Evolutionary conservation across 2,888 invertebrate genomes (phyloP).

Genomic region (Tuta absoluta): DNA sequence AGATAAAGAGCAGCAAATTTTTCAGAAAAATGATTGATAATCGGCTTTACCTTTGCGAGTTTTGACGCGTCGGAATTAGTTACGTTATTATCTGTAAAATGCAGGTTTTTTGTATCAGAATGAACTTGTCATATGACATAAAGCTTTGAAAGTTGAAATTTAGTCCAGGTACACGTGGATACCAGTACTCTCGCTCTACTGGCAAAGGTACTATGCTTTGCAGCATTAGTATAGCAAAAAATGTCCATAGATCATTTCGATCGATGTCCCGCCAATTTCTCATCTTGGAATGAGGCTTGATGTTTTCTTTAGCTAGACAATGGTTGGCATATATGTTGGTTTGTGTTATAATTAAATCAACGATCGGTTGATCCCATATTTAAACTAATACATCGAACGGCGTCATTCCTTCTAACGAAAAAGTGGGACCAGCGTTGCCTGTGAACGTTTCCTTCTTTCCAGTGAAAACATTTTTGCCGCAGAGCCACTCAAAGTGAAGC

Average conservation of each 20-base stretch:
- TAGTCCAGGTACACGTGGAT: conserved; percentile 17
- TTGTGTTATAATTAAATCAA: conserved; percentile 31
- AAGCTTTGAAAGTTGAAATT: conserved; percentile 33
- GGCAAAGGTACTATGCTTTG: conserved; percentile 21
- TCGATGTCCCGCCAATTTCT: background rate
- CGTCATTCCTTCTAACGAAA: conserved; percentile 24
- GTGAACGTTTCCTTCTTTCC: conserved; percentile 30
- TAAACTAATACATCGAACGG: conserved; percentile 25
- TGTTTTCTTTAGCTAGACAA: background rate
- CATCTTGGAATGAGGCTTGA: conserved; percentile 15
- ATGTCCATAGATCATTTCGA: background rate
- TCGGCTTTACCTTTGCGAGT: conserved; percentile 34
- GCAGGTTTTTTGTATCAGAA: conserved; percentile 33
- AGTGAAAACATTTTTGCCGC: background rate
- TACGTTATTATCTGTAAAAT: conserved; percentile 33
- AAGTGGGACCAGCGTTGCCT: conserved; percentile 31
- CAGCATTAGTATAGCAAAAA: background rate
- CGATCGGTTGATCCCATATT: conserved; percentile 33
- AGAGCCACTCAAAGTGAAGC: background rate
- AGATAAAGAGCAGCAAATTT: conserved; percentile 36
- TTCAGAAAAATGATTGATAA: conserved; percentile 32
- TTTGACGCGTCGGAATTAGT: background rate
- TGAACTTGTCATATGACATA: conserved; percentile 33
- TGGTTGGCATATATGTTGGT: conserved; percentile 31
- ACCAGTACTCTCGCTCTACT: conserved; percentile 27